Conservation (phyloP, 2,888 invertebrate genomes). For the Leptopilina myrica region DNA sequence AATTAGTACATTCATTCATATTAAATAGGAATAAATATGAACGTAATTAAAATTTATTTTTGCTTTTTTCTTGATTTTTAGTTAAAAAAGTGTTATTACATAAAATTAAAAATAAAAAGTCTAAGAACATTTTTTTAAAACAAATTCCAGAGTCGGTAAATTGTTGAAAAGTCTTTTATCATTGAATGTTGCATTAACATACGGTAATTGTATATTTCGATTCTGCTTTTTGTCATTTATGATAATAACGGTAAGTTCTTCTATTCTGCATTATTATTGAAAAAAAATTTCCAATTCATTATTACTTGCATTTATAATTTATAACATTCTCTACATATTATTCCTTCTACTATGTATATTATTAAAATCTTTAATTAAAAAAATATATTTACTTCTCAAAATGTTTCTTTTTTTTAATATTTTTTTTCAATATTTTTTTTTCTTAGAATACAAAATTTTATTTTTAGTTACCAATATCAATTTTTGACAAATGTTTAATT, state of each 20-base stretch:
- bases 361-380: no score
- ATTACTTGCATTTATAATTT: neutral
- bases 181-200: constrained; percentile 56
- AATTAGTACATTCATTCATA: no score
- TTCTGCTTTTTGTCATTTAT: constrained; percentile 60
- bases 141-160: neutral
- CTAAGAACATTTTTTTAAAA: neutral
- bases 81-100: no score
- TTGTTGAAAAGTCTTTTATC: constrained; percentile 55
- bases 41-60: no score
- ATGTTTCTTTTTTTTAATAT: no score
- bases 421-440: no score
- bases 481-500: constrained; percentile 45
- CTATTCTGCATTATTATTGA: neutral
- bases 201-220: constrained; percentile 57
- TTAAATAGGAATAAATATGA: no score
- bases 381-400: no score
- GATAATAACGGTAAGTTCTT: constrained; percentile 55
- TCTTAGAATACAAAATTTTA: neutral
- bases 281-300: neutral
- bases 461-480: constrained; percentile 11
- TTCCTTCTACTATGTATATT: no score
- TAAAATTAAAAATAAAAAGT: neutral
- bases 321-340: no score
- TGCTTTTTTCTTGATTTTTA: no score